phyloP scores from a whole-genome alignment of 2,888 invertebrate genomes.

The Macrosiphum euphorbiae region DNA sequence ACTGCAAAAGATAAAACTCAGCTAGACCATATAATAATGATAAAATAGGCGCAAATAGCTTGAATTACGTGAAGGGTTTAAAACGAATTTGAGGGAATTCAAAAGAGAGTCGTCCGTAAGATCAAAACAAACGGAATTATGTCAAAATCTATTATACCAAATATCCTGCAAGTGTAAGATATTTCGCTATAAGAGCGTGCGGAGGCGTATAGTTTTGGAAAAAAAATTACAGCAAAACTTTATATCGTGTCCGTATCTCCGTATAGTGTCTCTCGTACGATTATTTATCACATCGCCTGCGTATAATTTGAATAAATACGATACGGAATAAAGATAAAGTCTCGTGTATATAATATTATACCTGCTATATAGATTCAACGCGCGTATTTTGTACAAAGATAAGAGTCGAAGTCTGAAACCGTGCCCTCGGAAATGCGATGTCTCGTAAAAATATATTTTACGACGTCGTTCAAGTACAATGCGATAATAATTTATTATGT shows the following conservation, averaged over 20 bases:
- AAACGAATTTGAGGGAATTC: not conserved
- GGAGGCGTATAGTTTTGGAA: not conserved
- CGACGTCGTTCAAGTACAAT: not conserved
- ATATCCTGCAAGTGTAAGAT: not conserved
- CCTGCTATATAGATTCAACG: not conserved
- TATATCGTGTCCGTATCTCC: not conserved
- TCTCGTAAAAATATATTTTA: constrained; percentile 10
- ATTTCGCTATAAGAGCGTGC: not conserved
- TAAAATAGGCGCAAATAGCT: not conserved
- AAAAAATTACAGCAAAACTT: not conserved
- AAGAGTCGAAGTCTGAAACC: not conserved
- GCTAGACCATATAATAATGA: not conserved
- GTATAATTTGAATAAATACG: not conserved
- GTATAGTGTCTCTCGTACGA: not conserved
- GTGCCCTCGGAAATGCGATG: not conserved
- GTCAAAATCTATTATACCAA: not conserved
- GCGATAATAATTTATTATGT: not conserved
- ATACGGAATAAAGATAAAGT: not conserved
- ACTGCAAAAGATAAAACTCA: not conserved
- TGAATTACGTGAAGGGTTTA: not conserved
- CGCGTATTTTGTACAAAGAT: not conserved
- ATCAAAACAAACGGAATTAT: not conserved
- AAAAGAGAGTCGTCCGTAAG: not conserved
- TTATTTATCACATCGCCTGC: not conserved
- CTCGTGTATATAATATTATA: not conserved